These are phyloP conservation scores for Dendrocopos noguchii DNA, from an alignment of 2,113 vertebrate genomes.

Conservation along the genomic window DNA sequence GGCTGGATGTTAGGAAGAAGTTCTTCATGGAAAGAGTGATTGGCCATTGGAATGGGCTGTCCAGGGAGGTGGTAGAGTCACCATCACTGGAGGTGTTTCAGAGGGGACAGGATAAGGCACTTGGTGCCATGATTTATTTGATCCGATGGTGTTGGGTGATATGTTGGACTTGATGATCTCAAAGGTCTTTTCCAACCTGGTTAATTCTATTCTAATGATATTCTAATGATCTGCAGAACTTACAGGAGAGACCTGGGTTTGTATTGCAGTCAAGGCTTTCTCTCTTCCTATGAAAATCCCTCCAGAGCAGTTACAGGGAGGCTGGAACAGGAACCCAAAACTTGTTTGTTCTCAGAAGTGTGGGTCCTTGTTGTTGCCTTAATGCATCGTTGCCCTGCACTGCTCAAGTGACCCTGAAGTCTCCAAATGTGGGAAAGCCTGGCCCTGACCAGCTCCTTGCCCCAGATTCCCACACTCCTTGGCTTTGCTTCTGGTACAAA, in stretches of 20 bases:
- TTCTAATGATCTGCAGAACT: background rate
- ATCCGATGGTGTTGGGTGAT: no score
- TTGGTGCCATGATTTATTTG: no score
- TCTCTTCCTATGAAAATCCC: background rate
- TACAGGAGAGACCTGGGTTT: background rate
- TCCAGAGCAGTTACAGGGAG: background rate
- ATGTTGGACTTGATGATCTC: no score
- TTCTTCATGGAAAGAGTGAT: no score
- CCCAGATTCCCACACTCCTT: background rate
- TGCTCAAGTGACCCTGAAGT: background rate
- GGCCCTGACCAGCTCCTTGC: accelerated
- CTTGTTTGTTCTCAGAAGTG: background rate
- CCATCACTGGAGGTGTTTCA: no score
- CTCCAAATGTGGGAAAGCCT: background rate
- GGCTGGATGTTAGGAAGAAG: no score
- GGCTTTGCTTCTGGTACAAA: accelerated
- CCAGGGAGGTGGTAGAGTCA: no score
- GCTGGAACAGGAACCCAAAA: background rate
- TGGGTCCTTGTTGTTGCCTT: background rate
- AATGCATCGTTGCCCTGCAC: background rate
- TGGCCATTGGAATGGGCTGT: no score
- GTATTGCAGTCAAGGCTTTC: background rate
- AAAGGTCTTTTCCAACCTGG: no score
- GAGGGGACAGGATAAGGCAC: no score
- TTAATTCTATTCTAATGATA: no score